A percentile compares a stretch with the other conserved stretches of the same genome.
These are phyloP conservation scores for Akabosia matsudoensis DNA, from an alignment of 1,140 invertebrate species.

Conservation along the genomic window DNA sequence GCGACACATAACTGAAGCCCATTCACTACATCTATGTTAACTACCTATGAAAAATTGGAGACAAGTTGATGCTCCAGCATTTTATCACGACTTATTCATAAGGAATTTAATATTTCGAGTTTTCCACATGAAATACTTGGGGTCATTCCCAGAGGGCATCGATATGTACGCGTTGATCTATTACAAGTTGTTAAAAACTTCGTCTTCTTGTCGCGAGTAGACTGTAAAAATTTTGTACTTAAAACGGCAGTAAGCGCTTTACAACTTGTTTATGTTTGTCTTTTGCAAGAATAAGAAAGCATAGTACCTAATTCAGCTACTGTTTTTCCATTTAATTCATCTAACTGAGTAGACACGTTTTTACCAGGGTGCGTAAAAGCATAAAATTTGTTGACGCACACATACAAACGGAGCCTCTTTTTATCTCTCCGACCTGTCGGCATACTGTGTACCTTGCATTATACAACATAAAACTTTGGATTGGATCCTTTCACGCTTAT, in stretches of 20 bases:
- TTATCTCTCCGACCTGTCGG: not conserved
- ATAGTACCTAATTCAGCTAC: too few species aligned
- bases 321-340: not conserved
- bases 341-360: not conserved
- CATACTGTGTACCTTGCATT: not conserved
- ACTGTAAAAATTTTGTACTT: too few species aligned
- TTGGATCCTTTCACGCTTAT: too few species aligned
- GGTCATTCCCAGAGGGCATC: slow-evolving; percentile 8
- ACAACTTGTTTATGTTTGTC: too few species aligned
- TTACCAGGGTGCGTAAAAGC: not conserved
- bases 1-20: slow-evolving; percentile 8
- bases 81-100: not conserved
- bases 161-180: not conserved
- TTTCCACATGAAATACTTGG: slow-evolving; percentile 6
- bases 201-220: too few species aligned
- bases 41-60: not conserved
- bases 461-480: too few species aligned
- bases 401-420: not conserved
- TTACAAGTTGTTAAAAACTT: too few species aligned
- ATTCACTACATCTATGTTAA: not conserved
- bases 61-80: not conserved
- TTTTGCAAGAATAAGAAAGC: too few species aligned
- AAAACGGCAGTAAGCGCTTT: too few species aligned
- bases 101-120: not conserved
- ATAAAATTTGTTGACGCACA: not conserved